Base-by-base conservation (phyloP, 2,888 invertebrate species). In the Lycia hirtaria region DNA sequence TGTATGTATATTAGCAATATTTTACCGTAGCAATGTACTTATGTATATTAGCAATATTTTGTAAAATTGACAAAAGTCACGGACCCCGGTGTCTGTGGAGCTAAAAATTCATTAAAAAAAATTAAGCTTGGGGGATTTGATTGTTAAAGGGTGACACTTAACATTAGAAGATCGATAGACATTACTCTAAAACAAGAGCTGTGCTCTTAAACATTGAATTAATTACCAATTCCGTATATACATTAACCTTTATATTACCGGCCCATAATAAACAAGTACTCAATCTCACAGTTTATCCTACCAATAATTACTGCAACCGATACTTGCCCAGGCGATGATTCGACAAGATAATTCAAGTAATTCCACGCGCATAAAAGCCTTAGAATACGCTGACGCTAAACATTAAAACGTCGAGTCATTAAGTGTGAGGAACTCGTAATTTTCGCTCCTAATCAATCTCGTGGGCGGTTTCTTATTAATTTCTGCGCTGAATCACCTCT, bases 401-500 rank as follows among this genome's bases (percentile, higher is more conserved):
- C 38, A 38, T 45, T 33, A 52, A 59, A 62, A 59, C 55, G 53
- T 55, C 55, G 41, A 67, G 67, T 63, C 63, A 63, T 67, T 65
- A 65, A 55, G 41, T 40, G 45, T 62, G 57, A 77, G 76, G 71
- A 72, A 78, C 71, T 64, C 67, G 66, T 71, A 77, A 81, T 78
- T 80, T 51, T 81, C 76, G 65, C 77, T 79, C 78, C 80, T 85
- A 84, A 87, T 87, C 86, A 87, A 85, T 87, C 80, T 85, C 75
- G 72, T 76, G 78, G 76, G 73, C 76, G 50, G 81, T 80, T 81
- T 79, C 78, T 84, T 87, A 85, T 87, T 88, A 87, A 87, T 85
- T 83, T 82, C 77, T 72, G 73, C 75, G 81, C 82, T 85, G 86
- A 88, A 87, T 85, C 88, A 85, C 86, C 84, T 85, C 77, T 74